Evolutionary conservation across 2,888 invertebrate genomes (phyloP), one percentile per base, ranked within the genome.

Genomic region (Conchocele bisecta): DNA sequence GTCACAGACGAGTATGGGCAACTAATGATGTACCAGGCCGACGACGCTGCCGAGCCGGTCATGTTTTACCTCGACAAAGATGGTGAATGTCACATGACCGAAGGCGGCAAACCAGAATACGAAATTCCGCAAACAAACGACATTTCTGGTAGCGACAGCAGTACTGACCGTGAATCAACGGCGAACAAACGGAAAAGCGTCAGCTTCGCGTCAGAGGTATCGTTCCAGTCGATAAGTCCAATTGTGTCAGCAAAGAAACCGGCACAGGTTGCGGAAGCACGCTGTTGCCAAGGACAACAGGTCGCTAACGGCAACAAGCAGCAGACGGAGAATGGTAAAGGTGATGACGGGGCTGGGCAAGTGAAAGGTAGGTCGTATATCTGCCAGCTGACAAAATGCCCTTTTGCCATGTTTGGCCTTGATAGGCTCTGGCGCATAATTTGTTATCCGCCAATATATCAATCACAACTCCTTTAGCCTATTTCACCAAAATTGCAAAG

Each of bases 141-240:
- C 35, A 64, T 77, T 17, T 58, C 69, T 17, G 77, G 73, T 5
- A 75, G 75, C 24, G 78, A 79, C 13, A 75, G 71, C 31, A 67
- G 64, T 11, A 72, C 69, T 9, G 81, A 80, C 6, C 74, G 79
- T 13, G 80, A 82, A n/a, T 67, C 70, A 13, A 56, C 69, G 6
- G 73, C 72, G 29, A 73, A 64, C 29, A 84, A 82, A 42, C 74
- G 84, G 11, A 90, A 90, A 75, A 85, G 88, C 54, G 90, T 90
- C 42, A 89, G 89, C 67, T 90, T 90, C 81, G 89, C 89, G 1
- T 88, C 89, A 29, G 88, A 90, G 72, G 88, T 90, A 29, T 89
- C 87, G 20, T 90, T 90, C 79, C 89, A 89, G 67, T 89, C 89
- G 3, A 83, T 82, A 41, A 86, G 85, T 57, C 87, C 86, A 0